Percentiles rank a stretch among this genome's conserved stretches.
These are phyloP conservation scores for Isaurus tuberculatus DNA, from an alignment of 92 coral and sea anemone genomes.

Conservation along the genomic window DNA sequence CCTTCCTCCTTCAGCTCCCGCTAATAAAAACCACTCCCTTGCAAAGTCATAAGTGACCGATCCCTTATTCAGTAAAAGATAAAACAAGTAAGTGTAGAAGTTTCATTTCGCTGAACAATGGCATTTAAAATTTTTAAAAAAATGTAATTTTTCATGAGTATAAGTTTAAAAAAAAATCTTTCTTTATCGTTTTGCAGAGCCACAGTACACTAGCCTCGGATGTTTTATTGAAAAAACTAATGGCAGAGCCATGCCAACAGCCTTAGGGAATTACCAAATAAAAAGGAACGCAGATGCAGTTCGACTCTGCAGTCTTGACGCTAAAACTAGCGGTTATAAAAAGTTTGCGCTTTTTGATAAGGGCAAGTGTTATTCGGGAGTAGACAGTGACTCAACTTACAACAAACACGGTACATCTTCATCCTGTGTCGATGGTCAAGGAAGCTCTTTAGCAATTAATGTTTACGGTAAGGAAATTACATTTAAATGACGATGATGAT, in stretches of 20 bases:
- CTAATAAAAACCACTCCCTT: no score
- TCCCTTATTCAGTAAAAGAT: no score
- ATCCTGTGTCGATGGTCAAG: slow-evolving; percentile 12
- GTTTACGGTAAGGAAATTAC: slow-evolving; percentile 36
- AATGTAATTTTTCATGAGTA: no score
- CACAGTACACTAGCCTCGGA: slow-evolving; percentile 5
- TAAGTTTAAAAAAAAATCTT: no score
- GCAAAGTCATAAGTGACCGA: no score
- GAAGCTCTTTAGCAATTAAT: slow-evolving; percentile 11
- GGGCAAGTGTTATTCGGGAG: slow-evolving; percentile 26
- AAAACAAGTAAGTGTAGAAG: no score
- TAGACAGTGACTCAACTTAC: neutral
- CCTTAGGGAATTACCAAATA: neutral
- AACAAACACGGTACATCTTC: slow-evolving; percentile 24
- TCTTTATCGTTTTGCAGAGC: neutral
- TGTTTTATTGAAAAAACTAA: slow-evolving; percentile 7
- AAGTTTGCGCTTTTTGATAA: slow-evolving; percentile 15
- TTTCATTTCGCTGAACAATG: no score
- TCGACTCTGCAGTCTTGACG: slow-evolving; percentile 19
- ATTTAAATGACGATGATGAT: no score
- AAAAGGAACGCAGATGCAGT: slow-evolving; percentile 26
- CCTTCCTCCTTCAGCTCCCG: no score
- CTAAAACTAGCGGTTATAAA: slow-evolving; percentile 16
- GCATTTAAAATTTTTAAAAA: no score
- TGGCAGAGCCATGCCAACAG: slow-evolving; percentile 30